Conservation (phyloP, 2,888 invertebrate species). For the Tridacna crocea region DNA sequence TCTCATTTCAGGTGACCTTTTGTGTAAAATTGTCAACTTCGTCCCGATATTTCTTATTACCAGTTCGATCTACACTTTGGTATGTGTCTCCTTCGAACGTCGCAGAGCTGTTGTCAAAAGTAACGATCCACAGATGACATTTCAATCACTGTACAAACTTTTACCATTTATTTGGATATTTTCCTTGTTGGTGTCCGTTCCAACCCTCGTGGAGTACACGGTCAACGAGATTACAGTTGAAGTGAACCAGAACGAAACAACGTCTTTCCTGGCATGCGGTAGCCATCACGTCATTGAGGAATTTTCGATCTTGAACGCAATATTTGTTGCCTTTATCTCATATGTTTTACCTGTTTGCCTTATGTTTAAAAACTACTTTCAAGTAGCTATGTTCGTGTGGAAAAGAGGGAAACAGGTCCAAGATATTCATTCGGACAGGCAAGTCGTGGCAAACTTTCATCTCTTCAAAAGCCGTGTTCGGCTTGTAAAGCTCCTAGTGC, state of each 20-base stretch:
- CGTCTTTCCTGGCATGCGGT: conserved; percentile 39
- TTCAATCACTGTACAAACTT: conserved; percentile 34
- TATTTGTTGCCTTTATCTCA: conserved; percentile 59
- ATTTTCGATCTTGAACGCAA: conserved; percentile 56
- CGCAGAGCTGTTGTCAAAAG: conserved; percentile 60
- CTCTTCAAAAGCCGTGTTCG: conserved; percentile 58
- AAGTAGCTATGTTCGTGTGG: conserved; percentile 46
- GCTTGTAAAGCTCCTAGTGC: conserved; percentile 69
- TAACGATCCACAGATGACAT: conserved; percentile 41
- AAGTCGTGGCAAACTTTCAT: not conserved
- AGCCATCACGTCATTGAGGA: conserved; percentile 32
- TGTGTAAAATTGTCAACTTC: conserved; percentile 66
- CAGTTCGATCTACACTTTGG: conserved; percentile 68
- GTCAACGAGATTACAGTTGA: conserved; percentile 8
- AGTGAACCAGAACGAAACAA: conserved; percentile 17
- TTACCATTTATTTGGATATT: conserved; percentile 57
- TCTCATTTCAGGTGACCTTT: conserved; percentile 48
- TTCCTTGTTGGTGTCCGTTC: conserved; percentile 45
- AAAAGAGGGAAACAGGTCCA: conserved; percentile 39
- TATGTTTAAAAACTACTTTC: conserved; percentile 57
- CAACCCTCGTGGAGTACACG: conserved; percentile 57
- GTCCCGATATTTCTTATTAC: conserved; percentile 70
- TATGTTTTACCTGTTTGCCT: conserved; percentile 67
- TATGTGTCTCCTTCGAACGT: conserved; percentile 69
- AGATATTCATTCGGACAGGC: not conserved